Evolutionary conservation across 2,113 vertebrate species (phyloP).

Genomic region (Sardina pilchardus): DNA sequence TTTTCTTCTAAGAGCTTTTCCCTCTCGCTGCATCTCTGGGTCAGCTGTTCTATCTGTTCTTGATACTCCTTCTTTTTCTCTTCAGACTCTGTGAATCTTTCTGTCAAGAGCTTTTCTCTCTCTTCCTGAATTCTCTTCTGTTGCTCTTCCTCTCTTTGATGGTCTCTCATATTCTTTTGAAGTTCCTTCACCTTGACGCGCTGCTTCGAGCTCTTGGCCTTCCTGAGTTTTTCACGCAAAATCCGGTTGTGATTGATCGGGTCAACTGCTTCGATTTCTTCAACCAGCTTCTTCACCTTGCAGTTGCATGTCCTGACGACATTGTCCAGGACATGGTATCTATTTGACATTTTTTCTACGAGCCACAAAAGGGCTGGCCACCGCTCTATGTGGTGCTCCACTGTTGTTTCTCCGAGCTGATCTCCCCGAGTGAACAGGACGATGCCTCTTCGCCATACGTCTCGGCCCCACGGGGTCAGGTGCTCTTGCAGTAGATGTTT

Average conservation of each 20-base stretch:
- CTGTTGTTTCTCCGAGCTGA: conserved; percentile 42
- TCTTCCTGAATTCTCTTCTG: conserved; percentile 23
- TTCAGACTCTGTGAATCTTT: too few species aligned
- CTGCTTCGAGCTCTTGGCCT: conserved; percentile 33
- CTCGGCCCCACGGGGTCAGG: conserved; percentile 32
- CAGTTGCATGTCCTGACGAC: conserved; percentile 1
- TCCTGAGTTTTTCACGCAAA: conserved; percentile 16
- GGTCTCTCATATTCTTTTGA: conserved; percentile 22
- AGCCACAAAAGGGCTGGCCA: conserved; percentile 55
- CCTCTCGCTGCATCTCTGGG: conserved; percentile 26
- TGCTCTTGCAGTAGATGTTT: conserved; percentile 37
- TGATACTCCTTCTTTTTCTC: too few species aligned
- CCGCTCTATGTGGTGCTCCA: conserved; percentile 53
- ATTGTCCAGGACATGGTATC: conserved; percentile 54
- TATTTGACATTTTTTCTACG: conserved; percentile 52
- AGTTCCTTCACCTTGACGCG: conserved; percentile 34
- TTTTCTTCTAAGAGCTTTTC: conserved; percentile 21
- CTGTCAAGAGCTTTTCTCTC: conserved; percentile 27
- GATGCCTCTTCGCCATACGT: conserved; percentile 34
- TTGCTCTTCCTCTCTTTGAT: conserved; percentile 21
- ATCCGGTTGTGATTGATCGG: conserved; percentile 31
- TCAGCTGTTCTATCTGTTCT: too few species aligned
- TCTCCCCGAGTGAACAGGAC: conserved; percentile 56
- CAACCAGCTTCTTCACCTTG: conserved; percentile 48
- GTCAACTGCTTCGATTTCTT: conserved; percentile 40